Base-by-base conservation (phyloP, 2,113 vertebrate genomes). In the Eubucco bourcierii region DNA sequence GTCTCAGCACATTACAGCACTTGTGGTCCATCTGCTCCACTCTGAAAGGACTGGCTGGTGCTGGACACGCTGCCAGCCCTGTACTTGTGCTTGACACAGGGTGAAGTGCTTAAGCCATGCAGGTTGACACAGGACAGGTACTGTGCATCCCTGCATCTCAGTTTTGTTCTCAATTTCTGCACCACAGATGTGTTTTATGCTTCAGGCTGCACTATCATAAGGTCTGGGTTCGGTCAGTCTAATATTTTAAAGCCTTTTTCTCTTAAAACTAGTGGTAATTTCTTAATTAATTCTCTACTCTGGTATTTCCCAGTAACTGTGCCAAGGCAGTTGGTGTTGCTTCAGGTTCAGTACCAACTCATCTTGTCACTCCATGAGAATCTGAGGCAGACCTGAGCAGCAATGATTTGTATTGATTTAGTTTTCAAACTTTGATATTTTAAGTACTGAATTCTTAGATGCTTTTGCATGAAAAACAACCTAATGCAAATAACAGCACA, bases 391-490 rank as follows among this genome's bases (percentile, higher is more conserved):
- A 78, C 8, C 39, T 76, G 31, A 65, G 34, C 18, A 88, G 39
- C 27, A 89, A 59, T 4, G 12, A 89, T 82, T 80, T 71, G 9
- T 21, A 87, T 77, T 90, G 88, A 94, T 77, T 53, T 82, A 58
- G 11, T 37, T 93, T 85, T 53, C 4, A 10, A 80, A 89, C 80
- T 74, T 84, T 58, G 80, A 82, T 41, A 50, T n/a, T 85, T 80
- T 74, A 87, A 64, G 47, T 90, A 92, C 28, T 71, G 75, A 94
- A 80, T 53, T 90, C 84, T 81, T 71, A 80, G 78, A 77, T 37
- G 92, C 60, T 29, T 93, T 87, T 80, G 28, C 46, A 71, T 92
- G 87, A 74, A 94, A 94, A 88, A 67, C 50, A 83, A 46, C 20
- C 28, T 82, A 25, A 64, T 60, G 81, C 67, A 84, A 90, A 83